Base-by-base conservation (phyloP, 2,113 vertebrate genomes). In the Dromiciops gliroides region DNA sequence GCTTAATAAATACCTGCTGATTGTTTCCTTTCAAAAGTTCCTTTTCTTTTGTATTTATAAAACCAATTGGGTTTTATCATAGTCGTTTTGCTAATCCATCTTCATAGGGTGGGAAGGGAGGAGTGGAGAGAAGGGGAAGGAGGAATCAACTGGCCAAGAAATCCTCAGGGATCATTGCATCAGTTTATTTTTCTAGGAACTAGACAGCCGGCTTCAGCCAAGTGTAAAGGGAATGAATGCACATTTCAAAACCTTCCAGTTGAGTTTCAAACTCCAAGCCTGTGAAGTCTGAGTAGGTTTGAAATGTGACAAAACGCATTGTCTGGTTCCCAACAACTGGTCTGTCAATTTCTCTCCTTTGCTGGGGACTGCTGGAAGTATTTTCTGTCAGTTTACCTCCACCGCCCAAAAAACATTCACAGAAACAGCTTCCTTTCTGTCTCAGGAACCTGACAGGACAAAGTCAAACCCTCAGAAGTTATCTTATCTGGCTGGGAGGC, bases 171-270 rank as follows among this genome's bases (percentile, higher is more conserved):
- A 49, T 9, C 50, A 48, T 97, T 97, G 96, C 97, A 89, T 95
- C 96, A 94, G 94, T 67, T 91, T 95, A 94, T 52, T 91, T 28
- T 25, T 95, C 90, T 22, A 50, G 91, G 89, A 93, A 75, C 47
- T 26, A 88, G 51, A 52, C 51, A 50, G 48, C 49, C 56, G 14
- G 50, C 9, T 28, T 96, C 89, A 91, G 95, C 95, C 92, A 92
- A 95, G 93, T 67, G 67, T 92, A 96, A 95, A 94, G 91, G 91
- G 90, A 97, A 95, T 50, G 90, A 97, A 95, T 50, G 95, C 83
- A 92, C 60, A 50, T 97, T 97, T 96, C 95, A 95, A 95, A 97
- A 97, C 53, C 53, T 95, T 95, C 26, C 53, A 92, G 37, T 89
- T 48, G 91, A 91, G 67, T 89, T 95, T 96, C 50, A 94, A 50